Base-by-base conservation (phyloP, 2,797 vertebrate species). In the Sarcoramphus papa region DNA sequence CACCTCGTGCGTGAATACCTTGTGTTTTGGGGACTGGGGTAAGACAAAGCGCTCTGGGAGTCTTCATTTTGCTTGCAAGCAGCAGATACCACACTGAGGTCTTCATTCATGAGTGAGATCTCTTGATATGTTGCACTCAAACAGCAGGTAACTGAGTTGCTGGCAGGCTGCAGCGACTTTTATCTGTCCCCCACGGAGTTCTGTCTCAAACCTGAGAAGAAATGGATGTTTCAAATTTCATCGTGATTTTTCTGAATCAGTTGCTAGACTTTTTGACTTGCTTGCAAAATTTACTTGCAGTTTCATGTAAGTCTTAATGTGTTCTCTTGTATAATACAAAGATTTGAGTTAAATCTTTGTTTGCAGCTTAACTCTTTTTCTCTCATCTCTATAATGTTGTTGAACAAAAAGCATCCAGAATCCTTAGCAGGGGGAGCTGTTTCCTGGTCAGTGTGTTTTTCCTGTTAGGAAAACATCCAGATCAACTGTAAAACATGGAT, bases 121-220 rank as follows among this genome's bases (percentile, higher is more conserved):
- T 78, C 31, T 56, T 0, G 0, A 27, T n/a, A 5, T 2, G 8
- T 15, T 24, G 51, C 6, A 7, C 45, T 80, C 37, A 12, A 4
- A 18, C 77, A 83, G 59, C 78, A 83, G 70, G 53, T 81, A 62
- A 53, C 59, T 0, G 30, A 62, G 60, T 5, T 64, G 45, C 63
- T 91, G 84, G 41, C 56, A 63, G 83, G 40, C 62, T 87, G 80
- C 37, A 37, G 33, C 1, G 10, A 14, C 64, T 77, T 67, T 40
- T 47, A 19, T 68, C 72, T 72, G 4, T 74, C 18, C 12, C 5
- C 37, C 0, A 1, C 1, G 3, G 51, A 77, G 35, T 17, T 68
- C 60, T 78, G 21, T n/a, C 73, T 81, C 67, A 48, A 90, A 53
- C 10, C 25, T 51, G 27, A 59, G 57, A 30, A 79, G 45, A 85